Evolutionary conservation across 2,113 vertebrate genomes (phyloP), one percentile per base, ranked within the genome.

Genomic region (Athene cunicularia): DNA sequence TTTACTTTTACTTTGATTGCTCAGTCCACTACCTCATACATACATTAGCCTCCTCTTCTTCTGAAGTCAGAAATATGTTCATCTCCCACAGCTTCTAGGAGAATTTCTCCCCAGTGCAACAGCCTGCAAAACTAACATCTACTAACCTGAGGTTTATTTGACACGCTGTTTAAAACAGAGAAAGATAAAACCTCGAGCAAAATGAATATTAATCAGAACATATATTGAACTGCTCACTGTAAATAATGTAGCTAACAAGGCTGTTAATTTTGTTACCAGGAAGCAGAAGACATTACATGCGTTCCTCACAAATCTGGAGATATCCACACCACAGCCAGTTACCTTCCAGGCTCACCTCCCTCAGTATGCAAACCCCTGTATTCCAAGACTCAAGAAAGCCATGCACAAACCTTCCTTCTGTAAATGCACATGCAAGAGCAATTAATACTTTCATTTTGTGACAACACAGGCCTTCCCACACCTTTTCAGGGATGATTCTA

Each of bases 201-300:
- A 97, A 70, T 23, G 37, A 92, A 59, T 49, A 27, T 37, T 76
- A 94, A 93, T 58, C 70, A 62, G 43, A 95, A 74, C 70, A 72
- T 68, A 85, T 60, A 66, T 68, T 84, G 62, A 94, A 72, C 68
- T 60, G 39, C 30, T 79, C 35, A 8, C 43, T 77, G 76, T 49
- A 87, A 88, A 64, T 30, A 82, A 74, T 1, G 1, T 11, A 43
- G 52, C 21, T 75, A 62, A 47, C 75, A 92, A 95, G 80, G 52
- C 24, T 55, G 52, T 35, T 82, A 35, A 39, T 88, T 87, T 37
- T 53, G 18, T 86, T 66, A 64, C 35, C 64, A 72, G 56, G 50
- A 95, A 92, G 68, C 47, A 52, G 41, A 74, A 79, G 52, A 79
- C 56, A 52, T 55, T 3, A 64, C 41, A 55, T 33, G 9, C 6